Evolutionary conservation across 2,888 invertebrate species (phyloP), one percentile per base, ranked within the genome.

Genomic region (Tetragonisca angustula): DNA sequence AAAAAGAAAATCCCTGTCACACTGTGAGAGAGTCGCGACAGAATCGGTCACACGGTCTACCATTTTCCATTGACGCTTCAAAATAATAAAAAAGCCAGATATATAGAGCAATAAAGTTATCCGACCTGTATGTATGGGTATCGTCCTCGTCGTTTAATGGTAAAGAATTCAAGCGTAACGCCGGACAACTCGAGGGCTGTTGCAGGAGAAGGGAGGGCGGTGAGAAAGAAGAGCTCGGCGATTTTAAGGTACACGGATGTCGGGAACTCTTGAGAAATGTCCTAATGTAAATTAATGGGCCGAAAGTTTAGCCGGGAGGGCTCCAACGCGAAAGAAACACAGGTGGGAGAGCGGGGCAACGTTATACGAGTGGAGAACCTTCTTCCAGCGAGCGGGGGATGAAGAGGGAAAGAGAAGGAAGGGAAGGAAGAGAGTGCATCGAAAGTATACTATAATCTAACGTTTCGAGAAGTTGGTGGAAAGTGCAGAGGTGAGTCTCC

Each of bases 201-300:
- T 65, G 6, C 27, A 21, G 81, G 71, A 43, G n/a, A 68, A 78
- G 72, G 71, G 64, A 69, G 52, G 50, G 73, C 65, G 62, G 75
- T 82, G 87, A 89, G 87, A 89, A 89, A 86, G 87, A 87, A 79
- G 89, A 89, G 69, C 84, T 75, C 70, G 88, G 82, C 89, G 87
- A 89, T 89, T 89, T 89, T 85, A 88, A 88, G 85, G 87, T 84
- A 89, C 88, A 84, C 82, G 82, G 72, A 70, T 68, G 81, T 71
- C 76, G 76, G 79, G 73, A 54, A 77, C 84, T 80, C 90, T 91
- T 92, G 92, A 92, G 92, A 93, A 92, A 92, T 90, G 90, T 91
- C 90, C 90, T 92, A 92, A 92, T 92, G 92, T 90, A 92, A 93
- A 93, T 93, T 93, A 93, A 93, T 92, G 92, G 90, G 83, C 85